Base-by-base conservation (phyloP, 2,113 vertebrate genomes). In the Leuciscus idus region DNA sequence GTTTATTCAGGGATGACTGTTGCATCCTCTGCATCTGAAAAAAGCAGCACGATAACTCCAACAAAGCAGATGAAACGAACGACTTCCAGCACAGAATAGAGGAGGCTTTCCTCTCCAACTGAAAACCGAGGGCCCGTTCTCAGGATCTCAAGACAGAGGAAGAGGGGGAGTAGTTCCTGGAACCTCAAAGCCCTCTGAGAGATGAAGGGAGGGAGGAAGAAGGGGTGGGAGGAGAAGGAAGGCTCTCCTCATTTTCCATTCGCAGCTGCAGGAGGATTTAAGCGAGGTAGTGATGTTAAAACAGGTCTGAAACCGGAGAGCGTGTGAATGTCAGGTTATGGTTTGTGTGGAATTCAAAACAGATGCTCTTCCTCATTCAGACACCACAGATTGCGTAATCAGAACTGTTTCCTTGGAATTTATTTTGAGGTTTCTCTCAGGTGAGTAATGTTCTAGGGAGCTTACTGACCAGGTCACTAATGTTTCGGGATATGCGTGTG, bases 231-330 rank as follows among this genome's bases (percentile, higher is more conserved):
- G 76, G 36, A 70, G 82, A 91, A 92, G 91, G 92, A 93, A 91
- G 91, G 91, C 91, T 92, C 89, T 89, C 19, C 91, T 61, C 88
- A 90, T 91, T 94, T 94, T 93, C 88, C 90, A 93, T 94, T 94
- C 92, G 90, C 84, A 90, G 89, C 90, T 89, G 76, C 86, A 26
- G 89, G 90, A 89, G 88, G 84, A 85, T 36, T 33, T 86, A 89
- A 86, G 82, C 82, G 81, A 91, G 88, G 84, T 88, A 88, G 85
- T 55, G 90, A 90, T 90, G 85, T 90, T 90, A 83, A 85, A 85
- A 15, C 15, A 64, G 70, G 46, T 84, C 87, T 90, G 87, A 91
- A 92, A 89, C 78, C 10, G 19, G 62, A 92, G 87, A 92, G 90
- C 92, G 90, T 94, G 92, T 90, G 92, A 93, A 93, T 91, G 90